phyloP scores from a whole-genome alignment of 2,113 vertebrate genomes.

The Marcusenius ussheri region DNA sequence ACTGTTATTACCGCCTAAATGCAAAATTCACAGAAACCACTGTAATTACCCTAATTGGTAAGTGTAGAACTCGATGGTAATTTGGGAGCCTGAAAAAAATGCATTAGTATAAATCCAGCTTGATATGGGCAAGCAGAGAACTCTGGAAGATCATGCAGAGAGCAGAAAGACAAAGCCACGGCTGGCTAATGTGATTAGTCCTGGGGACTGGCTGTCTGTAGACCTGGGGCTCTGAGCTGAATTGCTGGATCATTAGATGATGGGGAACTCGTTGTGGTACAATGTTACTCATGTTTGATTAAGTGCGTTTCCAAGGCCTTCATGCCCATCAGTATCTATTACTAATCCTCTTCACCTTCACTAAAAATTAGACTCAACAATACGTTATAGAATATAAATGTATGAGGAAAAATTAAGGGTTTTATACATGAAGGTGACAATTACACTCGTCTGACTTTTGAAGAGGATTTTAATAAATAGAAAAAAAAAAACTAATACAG shows the following conservation, averaged over 20 bases:
- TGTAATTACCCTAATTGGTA: conserved; percentile 2
- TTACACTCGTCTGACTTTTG: background rate
- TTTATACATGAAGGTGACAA: background rate
- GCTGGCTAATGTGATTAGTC: background rate
- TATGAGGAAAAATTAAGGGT: background rate
- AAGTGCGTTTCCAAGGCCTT: background rate
- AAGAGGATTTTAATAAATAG: background rate
- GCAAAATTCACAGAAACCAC: conserved; percentile 4
- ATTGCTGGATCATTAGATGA: background rate
- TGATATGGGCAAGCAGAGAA: background rate
- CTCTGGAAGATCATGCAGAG: background rate
- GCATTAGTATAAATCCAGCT: conserved; percentile 2
- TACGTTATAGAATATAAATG: background rate
- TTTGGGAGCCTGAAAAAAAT: conserved; percentile 3
- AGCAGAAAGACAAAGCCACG: background rate
- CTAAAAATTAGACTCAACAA: background rate
- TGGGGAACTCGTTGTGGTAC: background rate
- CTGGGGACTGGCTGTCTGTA: background rate
- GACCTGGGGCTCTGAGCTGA: background rate
- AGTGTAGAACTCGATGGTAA: background rate
- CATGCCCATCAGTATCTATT: background rate
- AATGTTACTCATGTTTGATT: background rate
- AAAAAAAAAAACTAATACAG: background rate
- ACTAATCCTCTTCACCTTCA: background rate
- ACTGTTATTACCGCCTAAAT: background rate